Base-by-base conservation (phyloP, 92 coral and sea anemone genomes). In the Actinostola sp. region DNA sequence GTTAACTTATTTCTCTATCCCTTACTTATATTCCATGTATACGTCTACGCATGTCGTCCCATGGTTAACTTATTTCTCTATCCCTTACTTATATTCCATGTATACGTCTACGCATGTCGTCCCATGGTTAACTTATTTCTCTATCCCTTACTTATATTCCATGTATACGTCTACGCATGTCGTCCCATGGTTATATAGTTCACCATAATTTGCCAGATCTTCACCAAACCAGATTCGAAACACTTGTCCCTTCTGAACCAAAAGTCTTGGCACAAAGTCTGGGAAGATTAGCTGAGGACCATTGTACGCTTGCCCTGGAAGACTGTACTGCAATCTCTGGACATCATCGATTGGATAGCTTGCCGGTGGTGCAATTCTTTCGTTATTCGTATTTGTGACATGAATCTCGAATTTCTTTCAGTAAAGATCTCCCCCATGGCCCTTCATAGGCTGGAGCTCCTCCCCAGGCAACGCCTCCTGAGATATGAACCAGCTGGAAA, bases 391-490 rank as follows among this genome's bases (percentile, higher is more conserved):
- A 62, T 62, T 39, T 19, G 67, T 62, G 12, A 62, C 24, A 16
- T 62, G 67, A 4, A 62, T 16, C 24, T 62, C 67, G 31, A 62
- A 16, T 28, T 5, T 21, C 34, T 54, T 54, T 12, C n/a, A n/a
- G n/a, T n/a, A n/a, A n/a, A 15, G 19, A 0, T 3, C 12, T 62
- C 67, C 67, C 67, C 67, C 67, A 62, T 2, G 5, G 17, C 35
- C 67, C 67, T 19, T 38, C 20, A 19, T 38, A 62, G 15, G 17
- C 28, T 2, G 28, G 10, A 1, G 11, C 49, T 7, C 67, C 49
- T 9, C 15, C 39, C 63, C 63, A 57, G 27, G 63, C 35, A 3
- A 57, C 63, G 1, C 63, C 63, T 27, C 63, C 63, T 30, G 38
- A 27, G 36, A 57, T 30, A 20, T 57, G 63, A 57, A 30, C 63